Percentiles rank a stretch among this genome's conserved stretches.
Conservation (phyloP, 1,140 invertebrate species). For the Pseudoatta argentina region DNA sequence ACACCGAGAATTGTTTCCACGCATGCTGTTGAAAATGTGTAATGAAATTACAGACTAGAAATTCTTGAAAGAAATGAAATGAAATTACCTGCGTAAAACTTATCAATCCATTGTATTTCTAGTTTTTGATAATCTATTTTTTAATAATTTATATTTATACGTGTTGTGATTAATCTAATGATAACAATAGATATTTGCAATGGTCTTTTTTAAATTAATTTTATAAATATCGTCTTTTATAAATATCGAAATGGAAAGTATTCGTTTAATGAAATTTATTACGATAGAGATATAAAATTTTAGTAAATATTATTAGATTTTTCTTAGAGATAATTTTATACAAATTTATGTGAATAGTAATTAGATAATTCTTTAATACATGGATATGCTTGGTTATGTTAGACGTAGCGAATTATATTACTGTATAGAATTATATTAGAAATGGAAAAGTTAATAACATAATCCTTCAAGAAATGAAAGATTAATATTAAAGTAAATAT, state of each 20-base stretch:
- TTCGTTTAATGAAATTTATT: too few relatives aligned
- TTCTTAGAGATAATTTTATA: constrained; percentile 3
- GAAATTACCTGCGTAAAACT: neutral
- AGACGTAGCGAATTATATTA: neutral
- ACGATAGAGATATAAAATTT: too few relatives aligned
- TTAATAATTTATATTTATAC: neutral
- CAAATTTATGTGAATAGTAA: neutral
- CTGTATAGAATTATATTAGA: neutral
- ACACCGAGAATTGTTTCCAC: constrained; percentile 11
- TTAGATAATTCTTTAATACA: neutral
- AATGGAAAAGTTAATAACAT: constrained; percentile 14
- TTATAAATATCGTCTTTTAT: neutral
- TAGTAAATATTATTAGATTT: neutral
- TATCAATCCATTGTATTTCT: neutral
- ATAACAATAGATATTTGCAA: neutral
- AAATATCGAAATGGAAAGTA: neutral
- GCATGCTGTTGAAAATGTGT: neutral
- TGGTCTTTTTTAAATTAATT: neutral
- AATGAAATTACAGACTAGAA: neutral
- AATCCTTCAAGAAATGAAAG: neutral
- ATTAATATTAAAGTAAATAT: neutral
- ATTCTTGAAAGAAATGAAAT: neutral
- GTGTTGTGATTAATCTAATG: neutral
- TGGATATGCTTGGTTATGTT: neutral
- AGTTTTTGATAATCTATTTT: neutral